Conservation (phyloP, 2,888 invertebrate species). For the Drosophila austrosaltans region DNA sequence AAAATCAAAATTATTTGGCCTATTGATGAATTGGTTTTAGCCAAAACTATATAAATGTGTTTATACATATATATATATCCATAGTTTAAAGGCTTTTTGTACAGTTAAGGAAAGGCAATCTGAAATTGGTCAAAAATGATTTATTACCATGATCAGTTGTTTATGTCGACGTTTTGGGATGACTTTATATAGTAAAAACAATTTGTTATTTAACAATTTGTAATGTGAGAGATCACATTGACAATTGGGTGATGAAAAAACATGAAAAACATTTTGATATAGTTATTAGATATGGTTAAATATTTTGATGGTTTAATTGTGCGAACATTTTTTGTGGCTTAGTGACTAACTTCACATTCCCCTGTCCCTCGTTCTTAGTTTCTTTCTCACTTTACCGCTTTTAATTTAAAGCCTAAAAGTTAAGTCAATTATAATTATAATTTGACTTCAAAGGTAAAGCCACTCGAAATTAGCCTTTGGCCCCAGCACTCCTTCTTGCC, state of each 20-base stretch:
- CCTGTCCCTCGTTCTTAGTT: background rate
- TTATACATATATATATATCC: slow-evolving; percentile 9
- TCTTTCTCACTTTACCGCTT: background rate
- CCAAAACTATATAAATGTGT: slow-evolving; percentile 49
- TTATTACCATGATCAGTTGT: slow-evolving; percentile 73
- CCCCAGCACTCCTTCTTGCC: slow-evolving; percentile 1
- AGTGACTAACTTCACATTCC: background rate
- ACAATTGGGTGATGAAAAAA: slow-evolving; percentile 31
- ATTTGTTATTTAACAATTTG: slow-evolving; percentile 76
- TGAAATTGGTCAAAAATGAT: slow-evolving; percentile 72
- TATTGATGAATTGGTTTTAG: slow-evolving; percentile 76
- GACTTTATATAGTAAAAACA: slow-evolving; percentile 56
- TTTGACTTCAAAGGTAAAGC: slow-evolving; percentile 45
- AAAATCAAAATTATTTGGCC: slow-evolving; percentile 20
- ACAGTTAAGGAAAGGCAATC: slow-evolving; percentile 65
- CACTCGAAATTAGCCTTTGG: slow-evolving; percentile 39
- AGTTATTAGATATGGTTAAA: slow-evolving; percentile 62
- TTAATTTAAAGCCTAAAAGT: slow-evolving; percentile 14
- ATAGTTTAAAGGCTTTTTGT: slow-evolving; percentile 54
- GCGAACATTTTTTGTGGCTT: slow-evolving; percentile 12
- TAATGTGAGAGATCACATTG: slow-evolving; percentile 46
- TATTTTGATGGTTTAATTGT: slow-evolving; percentile 42
- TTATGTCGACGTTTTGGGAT: slow-evolving; percentile 62
- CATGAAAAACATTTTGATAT: slow-evolving; percentile 52
- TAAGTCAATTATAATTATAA: slow-evolving; percentile 20